A percentile compares a stretch with the other conserved stretches of the same genome.
phyloP scores from a whole-genome alignment of 2,888 invertebrate species.

The Tetrapedia diversipes region DNA sequence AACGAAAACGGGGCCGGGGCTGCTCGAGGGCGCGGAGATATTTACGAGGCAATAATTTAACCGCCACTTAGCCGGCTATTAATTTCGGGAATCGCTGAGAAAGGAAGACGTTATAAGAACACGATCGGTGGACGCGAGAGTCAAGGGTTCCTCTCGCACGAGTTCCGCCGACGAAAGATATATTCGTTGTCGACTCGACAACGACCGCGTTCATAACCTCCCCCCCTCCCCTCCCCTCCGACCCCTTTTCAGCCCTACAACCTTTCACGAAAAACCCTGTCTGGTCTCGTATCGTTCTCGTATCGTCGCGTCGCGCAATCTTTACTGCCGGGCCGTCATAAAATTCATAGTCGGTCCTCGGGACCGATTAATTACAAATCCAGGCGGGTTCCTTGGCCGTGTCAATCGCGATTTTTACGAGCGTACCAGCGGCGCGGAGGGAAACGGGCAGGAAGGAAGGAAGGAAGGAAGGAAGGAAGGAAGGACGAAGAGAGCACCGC shows the following conservation, averaged over 20 bases:
- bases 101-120: conserved; percentile 73
- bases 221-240: background rate
- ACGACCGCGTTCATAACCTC: conserved; percentile 48
- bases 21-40: conserved; percentile 77
- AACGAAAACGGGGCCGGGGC: conserved; percentile 69
- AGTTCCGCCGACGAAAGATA: conserved; percentile 46
- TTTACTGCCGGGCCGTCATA: conserved; percentile 47
- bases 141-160: conserved; percentile 53
- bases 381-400: conserved; percentile 3
- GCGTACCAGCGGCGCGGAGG: too few species aligned
- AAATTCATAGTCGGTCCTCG: conserved; percentile 30
- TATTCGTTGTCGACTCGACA: conserved; percentile 52
- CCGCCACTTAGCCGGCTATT: conserved; percentile 83
- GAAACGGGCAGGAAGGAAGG: background rate
- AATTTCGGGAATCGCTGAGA: conserved; percentile 82
- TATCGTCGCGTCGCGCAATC: conserved; percentile 42
- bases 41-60: conserved; percentile 83
- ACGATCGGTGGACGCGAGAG: conserved; percentile 46
- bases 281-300: too few species aligned
- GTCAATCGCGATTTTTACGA: conserved; percentile 47
- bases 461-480: conserved; percentile 7
- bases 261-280: conserved; percentile 11
- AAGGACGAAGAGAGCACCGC: conserved; percentile 67
- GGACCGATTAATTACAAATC: conserved; percentile 43
- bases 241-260: background rate